phyloP scores from a whole-genome alignment of 2,888 invertebrate genomes.

The Adelphocoris suturalis region DNA sequence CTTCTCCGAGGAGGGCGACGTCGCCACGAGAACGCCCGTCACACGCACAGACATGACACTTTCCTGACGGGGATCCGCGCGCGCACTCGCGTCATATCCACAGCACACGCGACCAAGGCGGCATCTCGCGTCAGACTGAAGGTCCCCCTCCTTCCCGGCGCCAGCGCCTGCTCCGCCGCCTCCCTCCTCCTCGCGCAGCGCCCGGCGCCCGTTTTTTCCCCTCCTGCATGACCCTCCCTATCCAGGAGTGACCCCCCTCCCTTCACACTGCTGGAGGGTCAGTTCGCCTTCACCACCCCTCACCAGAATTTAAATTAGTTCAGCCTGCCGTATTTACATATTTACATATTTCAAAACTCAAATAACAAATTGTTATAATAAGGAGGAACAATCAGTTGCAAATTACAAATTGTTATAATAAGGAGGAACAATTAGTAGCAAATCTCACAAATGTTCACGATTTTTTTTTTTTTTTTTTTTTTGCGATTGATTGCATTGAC shows the following conservation, averaged over 20 bases:
- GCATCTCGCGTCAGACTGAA: constrained; percentile 70
- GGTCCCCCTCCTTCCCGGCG: background rate
- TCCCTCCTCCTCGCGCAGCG: constrained; percentile 32
- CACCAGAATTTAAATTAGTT: too few relatives aligned
- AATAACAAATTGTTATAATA: too few relatives aligned
- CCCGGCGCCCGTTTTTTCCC: background rate
- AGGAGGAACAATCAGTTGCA: too few relatives aligned
- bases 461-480: too few relatives aligned
- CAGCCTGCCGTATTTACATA: too few relatives aligned
- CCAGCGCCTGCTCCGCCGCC: constrained; percentile 26
- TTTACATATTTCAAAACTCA: too few relatives aligned
- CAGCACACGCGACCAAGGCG: constrained; percentile 55
- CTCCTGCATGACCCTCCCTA: background rate
- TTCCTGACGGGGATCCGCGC: constrained; percentile 30
- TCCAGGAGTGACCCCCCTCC: background rate
- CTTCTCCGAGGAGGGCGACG: constrained; percentile 73
- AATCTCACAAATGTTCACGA: too few relatives aligned
- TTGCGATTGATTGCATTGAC: too few relatives aligned
- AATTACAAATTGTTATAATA: too few relatives aligned
- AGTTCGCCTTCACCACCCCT: background rate
- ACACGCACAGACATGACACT: constrained; percentile 72
- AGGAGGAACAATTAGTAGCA: too few relatives aligned
- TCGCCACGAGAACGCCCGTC: constrained; percentile 71
- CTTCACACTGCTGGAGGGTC: background rate
- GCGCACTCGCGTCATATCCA: constrained; percentile 52